Evolutionary conservation across 2,888 invertebrate genomes (phyloP).

Genomic region (Micropterix aruncella): DNA sequence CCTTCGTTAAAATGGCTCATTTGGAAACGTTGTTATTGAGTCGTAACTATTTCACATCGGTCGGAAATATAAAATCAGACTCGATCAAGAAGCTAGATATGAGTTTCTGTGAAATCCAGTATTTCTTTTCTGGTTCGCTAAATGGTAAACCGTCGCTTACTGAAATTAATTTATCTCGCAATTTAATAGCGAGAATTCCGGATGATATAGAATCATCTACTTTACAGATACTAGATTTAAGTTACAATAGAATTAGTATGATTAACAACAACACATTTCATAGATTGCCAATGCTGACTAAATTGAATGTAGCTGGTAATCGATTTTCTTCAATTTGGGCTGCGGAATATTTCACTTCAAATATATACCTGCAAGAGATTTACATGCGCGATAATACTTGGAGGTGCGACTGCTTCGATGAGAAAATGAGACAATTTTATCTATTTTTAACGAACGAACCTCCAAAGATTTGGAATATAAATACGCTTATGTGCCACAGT

Average conservation of each 20-base stretch:
- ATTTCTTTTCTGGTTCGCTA: constrained; percentile 40
- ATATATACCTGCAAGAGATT: constrained; percentile 41
- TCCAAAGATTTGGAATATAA: constrained; percentile 33
- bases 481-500: constrained; percentile 47
- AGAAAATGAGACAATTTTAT: constrained; percentile 44
- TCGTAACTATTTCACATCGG: constrained; percentile 44
- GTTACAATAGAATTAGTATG: constrained; percentile 42
- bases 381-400: constrained; percentile 60
- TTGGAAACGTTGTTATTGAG: constrained; percentile 48
- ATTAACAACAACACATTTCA: constrained; percentile 49
- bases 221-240: constrained; percentile 43
- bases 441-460: constrained; percentile 43
- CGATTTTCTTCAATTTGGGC: constrained; percentile 49
- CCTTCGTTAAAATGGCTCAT: constrained; percentile 43
- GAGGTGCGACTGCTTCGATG: constrained; percentile 56
- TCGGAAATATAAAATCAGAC: constrained; percentile 41
- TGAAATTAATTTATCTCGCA: constrained; percentile 49
- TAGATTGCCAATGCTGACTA: constrained; percentile 42
- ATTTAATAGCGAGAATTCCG: constrained; percentile 48
- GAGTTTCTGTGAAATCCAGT: constrained; percentile 50
- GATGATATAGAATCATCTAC: constrained; percentile 43
- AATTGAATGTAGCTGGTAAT: constrained; percentile 54
- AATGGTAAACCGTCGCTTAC: constrained; percentile 42
- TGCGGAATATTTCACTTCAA: constrained; percentile 41
- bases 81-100: constrained; percentile 44